phyloP scores from a whole-genome alignment of 2,888 invertebrate species.

The Lepidocyrtinus sp. region DNA sequence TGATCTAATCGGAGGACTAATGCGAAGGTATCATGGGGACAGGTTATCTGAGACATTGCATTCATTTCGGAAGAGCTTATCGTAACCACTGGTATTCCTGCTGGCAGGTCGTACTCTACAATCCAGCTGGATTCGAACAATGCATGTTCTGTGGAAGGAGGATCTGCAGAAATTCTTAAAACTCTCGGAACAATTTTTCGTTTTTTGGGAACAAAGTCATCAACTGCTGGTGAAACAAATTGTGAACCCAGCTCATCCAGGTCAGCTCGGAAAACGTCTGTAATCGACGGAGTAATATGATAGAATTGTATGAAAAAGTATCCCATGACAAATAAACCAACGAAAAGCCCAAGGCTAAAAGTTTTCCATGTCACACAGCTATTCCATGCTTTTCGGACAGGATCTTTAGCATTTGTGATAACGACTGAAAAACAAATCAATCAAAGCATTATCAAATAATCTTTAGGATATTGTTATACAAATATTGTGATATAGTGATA shows the following conservation, averaged over 20 bases:
- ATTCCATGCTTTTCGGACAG: neutral
- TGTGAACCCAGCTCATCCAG: slow-evolving; percentile 3
- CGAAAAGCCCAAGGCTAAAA: slow-evolving; percentile 16
- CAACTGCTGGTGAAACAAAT: neutral
- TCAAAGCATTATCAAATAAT: neutral
- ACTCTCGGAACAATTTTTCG: neutral
- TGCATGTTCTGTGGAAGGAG: neutral
- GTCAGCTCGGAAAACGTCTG: slow-evolving; percentile 23
- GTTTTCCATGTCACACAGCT: slow-evolving; percentile 18
- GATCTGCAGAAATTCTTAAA: neutral
- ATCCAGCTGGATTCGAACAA: slow-evolving; percentile 33
- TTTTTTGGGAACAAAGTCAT: slow-evolving; percentile 13
- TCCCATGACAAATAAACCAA: no score
- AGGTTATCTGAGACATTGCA: neutral
- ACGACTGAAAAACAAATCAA: neutral
- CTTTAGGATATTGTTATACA: neutral
- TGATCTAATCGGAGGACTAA: slow-evolving; percentile 24
- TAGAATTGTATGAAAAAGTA: slow-evolving; percentile 27
- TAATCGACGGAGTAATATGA: slow-evolving; percentile 14
- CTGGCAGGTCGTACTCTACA: slow-evolving; percentile 36
- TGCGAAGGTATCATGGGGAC: slow-evolving; percentile 42
- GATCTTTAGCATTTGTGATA: neutral
- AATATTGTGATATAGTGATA: neutral
- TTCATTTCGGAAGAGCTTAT: slow-evolving; percentile 7
- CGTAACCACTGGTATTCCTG: slow-evolving; percentile 30